These are phyloP conservation scores for Lepidochrysops patricia DNA, from an alignment of 2,888 invertebrate genomes.

Conservation along the genomic window DNA sequence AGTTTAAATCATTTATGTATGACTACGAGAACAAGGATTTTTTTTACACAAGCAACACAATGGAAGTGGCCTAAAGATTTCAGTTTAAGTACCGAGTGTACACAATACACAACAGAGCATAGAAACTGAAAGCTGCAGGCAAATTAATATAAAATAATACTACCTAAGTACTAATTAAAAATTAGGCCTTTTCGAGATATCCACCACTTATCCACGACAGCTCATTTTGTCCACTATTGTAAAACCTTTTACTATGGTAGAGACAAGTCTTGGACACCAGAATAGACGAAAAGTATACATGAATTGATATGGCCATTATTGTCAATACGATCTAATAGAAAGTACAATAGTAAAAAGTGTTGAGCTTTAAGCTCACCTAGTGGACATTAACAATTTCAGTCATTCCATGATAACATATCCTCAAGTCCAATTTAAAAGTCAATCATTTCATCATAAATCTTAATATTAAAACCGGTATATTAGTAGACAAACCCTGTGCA, in stretches of 20 bases:
- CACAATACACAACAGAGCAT: neutral
- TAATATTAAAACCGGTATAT: neutral
- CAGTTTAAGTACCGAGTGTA: neutral
- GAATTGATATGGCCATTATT: neutral
- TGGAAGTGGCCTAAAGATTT: neutral
- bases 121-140: neutral
- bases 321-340: too few relatives aligned
- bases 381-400: neutral
- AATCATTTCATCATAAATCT: neutral
- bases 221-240: too few relatives aligned
- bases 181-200: too few relatives aligned
- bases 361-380: too few relatives aligned
- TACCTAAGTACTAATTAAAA: neutral
- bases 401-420: neutral
- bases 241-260: too few relatives aligned
- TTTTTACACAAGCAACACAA: neutral
- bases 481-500: conserved; percentile 1
- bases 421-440: neutral
- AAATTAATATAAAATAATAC: neutral
- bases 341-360: too few relatives aligned
- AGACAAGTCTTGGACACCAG: too few relatives aligned
- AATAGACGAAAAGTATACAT: too few relatives aligned
- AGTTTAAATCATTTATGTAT: neutral
- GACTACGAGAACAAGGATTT: neutral
- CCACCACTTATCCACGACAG: too few relatives aligned